phyloP scores from a whole-genome alignment of 30 jellyfish, hydroid and myxozoan genomes.

The Aurelia sp. region DNA sequence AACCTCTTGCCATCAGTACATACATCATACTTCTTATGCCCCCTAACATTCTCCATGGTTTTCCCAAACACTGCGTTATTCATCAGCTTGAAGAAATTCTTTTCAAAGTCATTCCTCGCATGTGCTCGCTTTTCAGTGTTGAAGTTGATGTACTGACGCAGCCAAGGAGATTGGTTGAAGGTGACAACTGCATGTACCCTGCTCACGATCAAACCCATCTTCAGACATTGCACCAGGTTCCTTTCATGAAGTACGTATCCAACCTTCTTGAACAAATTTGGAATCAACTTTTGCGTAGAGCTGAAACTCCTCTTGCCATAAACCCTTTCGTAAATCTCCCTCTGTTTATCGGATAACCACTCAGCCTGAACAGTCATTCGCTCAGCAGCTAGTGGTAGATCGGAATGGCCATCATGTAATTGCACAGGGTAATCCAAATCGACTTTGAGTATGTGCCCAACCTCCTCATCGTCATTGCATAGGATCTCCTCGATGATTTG shows the following conservation, averaged over 20 bases:
- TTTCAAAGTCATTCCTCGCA: conserved; percentile 29
- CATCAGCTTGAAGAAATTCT: conserved; percentile 19
- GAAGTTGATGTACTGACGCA: not conserved
- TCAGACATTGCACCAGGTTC: not conserved
- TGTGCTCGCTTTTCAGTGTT: not conserved
- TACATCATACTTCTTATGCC: conserved; percentile 5
- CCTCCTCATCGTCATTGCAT: not conserved
- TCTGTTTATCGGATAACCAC: not conserved
- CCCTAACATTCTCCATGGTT: not conserved
- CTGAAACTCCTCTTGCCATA: not conserved
- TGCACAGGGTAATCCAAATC: conserved; percentile 1
- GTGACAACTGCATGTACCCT: conserved; percentile 5
- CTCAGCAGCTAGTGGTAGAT: conserved; percentile 1
- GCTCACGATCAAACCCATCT: conserved; percentile 5
- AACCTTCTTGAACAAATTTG: not conserved
- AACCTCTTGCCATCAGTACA: not conserved
- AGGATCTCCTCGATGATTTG: not conserved
- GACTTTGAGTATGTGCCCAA: conserved; percentile 15
- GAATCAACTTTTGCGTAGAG: not conserved
- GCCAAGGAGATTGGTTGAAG: conserved; percentile 18
- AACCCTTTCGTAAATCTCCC: not conserved
- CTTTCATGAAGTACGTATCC: conserved; percentile 18
- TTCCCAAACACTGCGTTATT: not conserved
- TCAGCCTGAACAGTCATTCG: not conserved
- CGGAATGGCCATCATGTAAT: not conserved